phyloP scores from a whole-genome alignment of 1,140 invertebrate species.

The Drosophila teissieri region DNA sequence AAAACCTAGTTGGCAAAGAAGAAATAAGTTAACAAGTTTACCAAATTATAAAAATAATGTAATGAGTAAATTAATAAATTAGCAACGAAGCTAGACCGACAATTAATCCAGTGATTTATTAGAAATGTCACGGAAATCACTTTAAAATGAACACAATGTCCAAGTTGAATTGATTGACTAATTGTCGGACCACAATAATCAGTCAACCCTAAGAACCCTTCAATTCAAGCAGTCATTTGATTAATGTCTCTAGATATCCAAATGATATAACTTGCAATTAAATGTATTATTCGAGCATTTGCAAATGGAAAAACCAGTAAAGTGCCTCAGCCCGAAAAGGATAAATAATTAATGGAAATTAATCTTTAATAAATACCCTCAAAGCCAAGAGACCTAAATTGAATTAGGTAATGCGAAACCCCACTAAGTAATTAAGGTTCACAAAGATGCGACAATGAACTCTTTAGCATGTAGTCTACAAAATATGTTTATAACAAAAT shows the following conservation, averaged over 20 bases:
- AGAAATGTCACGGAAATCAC: conserved; percentile 1
- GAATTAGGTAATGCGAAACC: conserved; percentile 1
- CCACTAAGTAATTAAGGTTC: conserved; percentile 46
- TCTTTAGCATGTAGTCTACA: conserved; percentile 26
- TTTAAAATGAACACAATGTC: conserved; percentile 11
- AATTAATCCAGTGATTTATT: not conserved
- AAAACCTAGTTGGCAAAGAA: too few relatives aligned
- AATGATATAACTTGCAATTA: conserved; percentile 43
- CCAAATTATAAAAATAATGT: too few relatives aligned
- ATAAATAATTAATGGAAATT: conserved; percentile 64
- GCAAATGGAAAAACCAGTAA: not conserved
- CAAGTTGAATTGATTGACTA: conserved; percentile 45
- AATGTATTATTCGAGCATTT: conserved; percentile 36
- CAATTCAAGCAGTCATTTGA: conserved; percentile 51
- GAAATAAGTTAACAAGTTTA: too few relatives aligned
- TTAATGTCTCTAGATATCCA: conserved; percentile 57
- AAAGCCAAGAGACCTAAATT: not conserved
- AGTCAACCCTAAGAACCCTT: conserved; percentile 8
- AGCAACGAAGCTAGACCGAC: not conserved
- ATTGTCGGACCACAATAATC: conserved; percentile 41
- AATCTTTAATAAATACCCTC: conserved; percentile 54
- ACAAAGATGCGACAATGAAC: conserved; percentile 47
- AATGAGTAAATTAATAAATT: not conserved
- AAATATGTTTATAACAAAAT: conserved; percentile 51
- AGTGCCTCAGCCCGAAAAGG: conserved; percentile 19